phyloP scores from a whole-genome alignment of 2,113 vertebrate genomes.

The Kryptolebias marmoratus region DNA sequence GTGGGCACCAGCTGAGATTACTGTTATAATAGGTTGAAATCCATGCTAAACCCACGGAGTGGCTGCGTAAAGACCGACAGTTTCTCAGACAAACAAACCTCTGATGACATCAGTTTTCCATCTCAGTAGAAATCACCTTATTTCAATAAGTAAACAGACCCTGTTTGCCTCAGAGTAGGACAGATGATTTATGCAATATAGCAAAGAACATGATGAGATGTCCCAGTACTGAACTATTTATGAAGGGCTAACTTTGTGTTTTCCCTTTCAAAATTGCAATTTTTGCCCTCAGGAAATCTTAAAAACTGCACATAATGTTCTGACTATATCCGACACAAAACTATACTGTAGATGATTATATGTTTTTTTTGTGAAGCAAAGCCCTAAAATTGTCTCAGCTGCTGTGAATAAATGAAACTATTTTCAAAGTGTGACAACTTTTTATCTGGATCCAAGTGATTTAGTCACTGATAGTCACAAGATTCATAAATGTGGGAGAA shows the following conservation, averaged over 20 bases:
- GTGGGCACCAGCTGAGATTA: conserved; percentile 36
- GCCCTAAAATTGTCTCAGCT: conserved; percentile 10
- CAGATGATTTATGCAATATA: conserved; percentile 43
- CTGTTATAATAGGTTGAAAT: conserved; percentile 44
- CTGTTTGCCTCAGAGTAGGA: conserved; percentile 19
- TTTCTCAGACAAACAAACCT: conserved; percentile 46
- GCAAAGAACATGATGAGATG: conserved; percentile 33
- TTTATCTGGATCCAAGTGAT: background rate
- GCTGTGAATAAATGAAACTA: no score
- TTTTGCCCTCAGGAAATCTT: background rate
- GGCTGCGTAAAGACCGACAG: conserved; percentile 52
- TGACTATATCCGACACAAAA: conserved; percentile 12
- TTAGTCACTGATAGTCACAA: conserved; percentile 2
- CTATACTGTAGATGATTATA: background rate
- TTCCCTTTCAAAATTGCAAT: conserved; percentile 16
- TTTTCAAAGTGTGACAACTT: background rate
- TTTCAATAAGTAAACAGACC: conserved; percentile 30
- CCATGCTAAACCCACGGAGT: conserved; percentile 39
- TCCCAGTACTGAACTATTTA: conserved; percentile 24
- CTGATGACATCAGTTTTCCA: conserved; percentile 38
- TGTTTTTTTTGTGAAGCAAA: conserved; percentile 10
- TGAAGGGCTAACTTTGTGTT: conserved; percentile 37
- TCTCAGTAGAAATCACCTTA: conserved; percentile 46
- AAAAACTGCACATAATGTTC: background rate
- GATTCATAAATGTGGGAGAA: background rate